Base-by-base conservation (phyloP, 2,888 invertebrate species). In the Steinernema scapterisci region DNA sequence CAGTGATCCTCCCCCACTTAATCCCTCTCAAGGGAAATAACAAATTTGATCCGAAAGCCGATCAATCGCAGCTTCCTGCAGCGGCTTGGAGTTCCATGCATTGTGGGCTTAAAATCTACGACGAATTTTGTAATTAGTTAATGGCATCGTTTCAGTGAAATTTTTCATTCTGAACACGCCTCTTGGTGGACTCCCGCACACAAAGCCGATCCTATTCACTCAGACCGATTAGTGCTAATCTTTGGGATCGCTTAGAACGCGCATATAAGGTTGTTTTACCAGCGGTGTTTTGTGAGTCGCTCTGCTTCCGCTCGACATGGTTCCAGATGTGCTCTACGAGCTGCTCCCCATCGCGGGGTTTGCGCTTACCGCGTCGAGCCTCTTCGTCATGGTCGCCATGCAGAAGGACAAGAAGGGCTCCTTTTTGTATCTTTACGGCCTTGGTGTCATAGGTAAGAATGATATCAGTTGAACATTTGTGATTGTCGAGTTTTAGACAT, bases 301-400 rank as follows among this genome's bases (percentile, higher is more conserved):
- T 9, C 5, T 38, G 38, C 38, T 38, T 38, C 38, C 38, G 9
- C 38, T 25, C 31, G 7, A 27, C 74, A 73, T 25, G 56, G 45
- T 56, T 38, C 73, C 73, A 11, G 73, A 73, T 43, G 52, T 73
- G 13, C 56, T 73, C 38, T 73, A 73, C 52, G 56, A 73, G 56
- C 13, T 73, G 43, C 56, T 73, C 7, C 73, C 73, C 16, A 27
- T 73, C 19, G 38, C 56, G 6, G 73, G 73, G 7, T 73, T 73
- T 25, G 45, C 56, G 27, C 45, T 73, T 9, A 56, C 45, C 43
- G 56, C 73, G 2, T 56, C 54, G 7, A 73, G 73, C 9, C 44
- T 56, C 2, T 23, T 73, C 23, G 54, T 56, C 13, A 16, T 73
- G 19, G 73, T 51, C 5, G 54, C 56, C 25, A 73, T 73, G 73